phyloP scores from a whole-genome alignment of 1,140 invertebrate genomes.

The Nautilus pompilius region DNA sequence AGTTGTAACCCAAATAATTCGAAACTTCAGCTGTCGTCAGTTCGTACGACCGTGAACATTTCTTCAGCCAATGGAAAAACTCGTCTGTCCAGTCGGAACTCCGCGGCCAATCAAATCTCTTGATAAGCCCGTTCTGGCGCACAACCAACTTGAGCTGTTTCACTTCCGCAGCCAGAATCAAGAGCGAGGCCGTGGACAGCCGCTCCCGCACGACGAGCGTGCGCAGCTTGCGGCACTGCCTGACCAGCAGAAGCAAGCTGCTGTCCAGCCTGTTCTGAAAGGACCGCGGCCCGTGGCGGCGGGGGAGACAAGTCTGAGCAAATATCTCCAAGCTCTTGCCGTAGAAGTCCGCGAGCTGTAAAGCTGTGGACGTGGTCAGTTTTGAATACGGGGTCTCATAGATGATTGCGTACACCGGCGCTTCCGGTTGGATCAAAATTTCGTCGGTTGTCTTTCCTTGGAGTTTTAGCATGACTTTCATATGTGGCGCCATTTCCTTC shows the following conservation, averaged over 20 bases:
- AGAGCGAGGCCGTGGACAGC: slow-evolving; percentile 74
- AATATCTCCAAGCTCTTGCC: slow-evolving; percentile 33
- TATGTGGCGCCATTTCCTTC: slow-evolving; percentile 31
- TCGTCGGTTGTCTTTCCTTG: slow-evolving; percentile 25
- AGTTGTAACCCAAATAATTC: slow-evolving; percentile 65
- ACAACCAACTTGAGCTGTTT: slow-evolving; percentile 69
- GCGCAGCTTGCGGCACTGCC: slow-evolving; percentile 64
- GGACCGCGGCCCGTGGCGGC: slow-evolving; percentile 57
- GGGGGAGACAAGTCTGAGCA: slow-evolving; percentile 66
- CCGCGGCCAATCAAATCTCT: slow-evolving; percentile 43
- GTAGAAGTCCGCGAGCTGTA: slow-evolving; percentile 36
- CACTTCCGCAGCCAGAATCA: slow-evolving; percentile 66
- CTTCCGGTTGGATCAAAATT: slow-evolving; percentile 37
- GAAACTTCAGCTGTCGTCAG: slow-evolving; percentile 68
- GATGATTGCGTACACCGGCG: slow-evolving; percentile 39
- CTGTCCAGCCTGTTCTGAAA: slow-evolving; percentile 69
- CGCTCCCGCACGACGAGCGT: slow-evolving; percentile 73
- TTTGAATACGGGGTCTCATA: slow-evolving; percentile 32
- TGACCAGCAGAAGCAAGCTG: slow-evolving; percentile 62
- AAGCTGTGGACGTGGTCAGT: slow-evolving; percentile 20
- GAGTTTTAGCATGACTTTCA: slow-evolving; percentile 33
- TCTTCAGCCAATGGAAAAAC: slow-evolving; percentile 66
- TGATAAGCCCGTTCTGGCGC: slow-evolving; percentile 65
- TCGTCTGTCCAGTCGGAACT: slow-evolving; percentile 67
- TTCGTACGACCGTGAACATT: slow-evolving; percentile 63